phyloP scores from a whole-genome alignment of 2,113 vertebrate genomes.

The Nicator chloris region DNA sequence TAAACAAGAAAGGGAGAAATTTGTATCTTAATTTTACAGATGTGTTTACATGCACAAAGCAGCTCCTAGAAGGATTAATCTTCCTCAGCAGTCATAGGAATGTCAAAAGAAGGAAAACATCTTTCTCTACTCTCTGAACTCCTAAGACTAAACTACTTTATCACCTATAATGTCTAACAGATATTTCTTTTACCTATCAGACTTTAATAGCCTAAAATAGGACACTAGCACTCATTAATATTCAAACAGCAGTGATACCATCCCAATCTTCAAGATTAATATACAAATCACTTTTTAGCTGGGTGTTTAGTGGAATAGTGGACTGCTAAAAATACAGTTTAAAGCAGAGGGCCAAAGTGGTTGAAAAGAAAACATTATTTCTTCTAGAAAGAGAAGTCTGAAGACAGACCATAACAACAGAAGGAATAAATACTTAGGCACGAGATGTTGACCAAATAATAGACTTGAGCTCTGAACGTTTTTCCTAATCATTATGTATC shows the following conservation, averaged over 20 bases:
- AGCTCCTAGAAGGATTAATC: background rate
- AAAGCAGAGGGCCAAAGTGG: background rate
- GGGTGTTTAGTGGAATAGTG: background rate
- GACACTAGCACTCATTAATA: background rate
- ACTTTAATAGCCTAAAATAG: background rate
- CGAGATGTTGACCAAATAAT: background rate
- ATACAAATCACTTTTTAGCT: background rate
- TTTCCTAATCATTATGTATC: slow-evolving; percentile 25
- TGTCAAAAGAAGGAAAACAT: background rate
- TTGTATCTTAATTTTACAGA: background rate
- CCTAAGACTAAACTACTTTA: background rate
- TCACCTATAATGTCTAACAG: background rate
- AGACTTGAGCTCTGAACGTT: background rate
- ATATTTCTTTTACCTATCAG: background rate
- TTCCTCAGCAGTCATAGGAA: background rate
- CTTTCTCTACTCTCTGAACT: background rate
- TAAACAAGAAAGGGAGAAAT: background rate
- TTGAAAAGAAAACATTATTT: background rate
- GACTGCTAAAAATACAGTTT: background rate
- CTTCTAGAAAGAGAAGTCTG: background rate
- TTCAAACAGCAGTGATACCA: background rate
- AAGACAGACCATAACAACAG: background rate
- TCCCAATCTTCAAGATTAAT: background rate
- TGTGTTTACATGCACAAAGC: background rate
- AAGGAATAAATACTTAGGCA: background rate